A percentile compares a stretch with the other conserved stretches of the same genome.
Conservation (phyloP, 2,888 invertebrate species). For the Chloromyia formosa region DNA sequence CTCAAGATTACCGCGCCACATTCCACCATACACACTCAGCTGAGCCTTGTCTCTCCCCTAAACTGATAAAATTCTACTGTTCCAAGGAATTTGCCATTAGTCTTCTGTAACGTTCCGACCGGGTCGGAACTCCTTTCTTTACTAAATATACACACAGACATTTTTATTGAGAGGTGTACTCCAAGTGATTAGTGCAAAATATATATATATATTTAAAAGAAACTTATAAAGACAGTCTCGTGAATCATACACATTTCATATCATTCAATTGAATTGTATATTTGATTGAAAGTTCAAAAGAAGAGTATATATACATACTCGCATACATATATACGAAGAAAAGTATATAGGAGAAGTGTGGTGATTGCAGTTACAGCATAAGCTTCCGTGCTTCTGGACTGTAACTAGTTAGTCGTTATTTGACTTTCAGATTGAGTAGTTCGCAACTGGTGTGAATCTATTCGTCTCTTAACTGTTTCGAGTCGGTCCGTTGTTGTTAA, state of each 20-base stretch:
- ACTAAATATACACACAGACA: not conserved
- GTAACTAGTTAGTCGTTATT: conserved; percentile 18
- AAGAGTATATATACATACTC: conserved; percentile 10
- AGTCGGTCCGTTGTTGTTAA: not conserved
- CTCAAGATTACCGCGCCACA: conserved; percentile 9
- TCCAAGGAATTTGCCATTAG: conserved; percentile 33
- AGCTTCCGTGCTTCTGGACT: conserved; percentile 20
- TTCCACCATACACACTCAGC: not conserved
- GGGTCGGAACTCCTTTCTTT: conserved; percentile 35
- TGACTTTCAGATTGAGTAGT: conserved; percentile 22
- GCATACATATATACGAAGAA: no score
- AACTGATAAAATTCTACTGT: conserved; percentile 40
- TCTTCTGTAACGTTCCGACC: conserved; percentile 43
- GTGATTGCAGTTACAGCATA: conserved; percentile 35
- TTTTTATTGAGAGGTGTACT: no score
- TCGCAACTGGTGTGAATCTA: not conserved
- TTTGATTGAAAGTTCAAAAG: conserved; percentile 22
- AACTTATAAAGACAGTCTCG: not conserved
- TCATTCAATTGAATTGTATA: conserved; percentile 1
- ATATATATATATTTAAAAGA: no score
- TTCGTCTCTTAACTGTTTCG: not conserved
- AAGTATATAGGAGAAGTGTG: conserved; percentile 19
- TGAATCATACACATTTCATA: not conserved
- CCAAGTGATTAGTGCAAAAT: conserved; percentile 1
- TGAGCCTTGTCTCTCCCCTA: conserved; percentile 3